Base-by-base conservation (phyloP, 2,797 vertebrate species). In the Esox lucius region DNA sequence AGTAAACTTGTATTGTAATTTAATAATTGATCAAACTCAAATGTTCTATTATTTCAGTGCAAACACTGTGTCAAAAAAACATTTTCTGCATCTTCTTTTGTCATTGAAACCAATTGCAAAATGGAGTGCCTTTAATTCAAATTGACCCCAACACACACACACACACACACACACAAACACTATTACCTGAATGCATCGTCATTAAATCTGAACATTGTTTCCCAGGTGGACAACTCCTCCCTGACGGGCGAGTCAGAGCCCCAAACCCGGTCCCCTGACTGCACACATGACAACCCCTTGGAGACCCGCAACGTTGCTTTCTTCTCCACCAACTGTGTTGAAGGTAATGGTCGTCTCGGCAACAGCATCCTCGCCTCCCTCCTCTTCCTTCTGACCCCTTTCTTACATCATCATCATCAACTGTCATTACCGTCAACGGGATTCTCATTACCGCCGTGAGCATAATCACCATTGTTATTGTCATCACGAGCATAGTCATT, bases 291-390 rank as follows among this genome's bases (percentile, higher is more conserved):
- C 89, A 98, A 98, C 86, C 96, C 96, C 4, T 87, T 98, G 88
- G 96, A 98, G 87, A 98, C 96, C 22, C 93, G 96, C 24, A 98
- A 98, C 87, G 96, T 98, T 35, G 94, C 96, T 75, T 97, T 97
- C 88, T 97, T 97, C 83, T 97, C 96, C 79, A 97, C 96, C 82
- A 97, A 97, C 93, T 97, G 96, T 8, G 96, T 98, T 0, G 96
- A 98, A 91, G 96, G 96, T 97, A 78, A 46, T 48, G 35, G 59
- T 78, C 64, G 15, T 39, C 75, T 70, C 72, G 33, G 26, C 61
- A 65, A 69, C 79, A 2, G 35, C 73, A 9, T 72, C 35, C 19
- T 70, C 48, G 24, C 22, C 19, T 19, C 42, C 24, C 13, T 69
- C 1, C 22, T 69, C 42, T 16, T 69, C 42, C 68, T 13, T 2